Conservation (phyloP, 2,113 vertebrate species). For the Kryptolebias marmoratus region DNA sequence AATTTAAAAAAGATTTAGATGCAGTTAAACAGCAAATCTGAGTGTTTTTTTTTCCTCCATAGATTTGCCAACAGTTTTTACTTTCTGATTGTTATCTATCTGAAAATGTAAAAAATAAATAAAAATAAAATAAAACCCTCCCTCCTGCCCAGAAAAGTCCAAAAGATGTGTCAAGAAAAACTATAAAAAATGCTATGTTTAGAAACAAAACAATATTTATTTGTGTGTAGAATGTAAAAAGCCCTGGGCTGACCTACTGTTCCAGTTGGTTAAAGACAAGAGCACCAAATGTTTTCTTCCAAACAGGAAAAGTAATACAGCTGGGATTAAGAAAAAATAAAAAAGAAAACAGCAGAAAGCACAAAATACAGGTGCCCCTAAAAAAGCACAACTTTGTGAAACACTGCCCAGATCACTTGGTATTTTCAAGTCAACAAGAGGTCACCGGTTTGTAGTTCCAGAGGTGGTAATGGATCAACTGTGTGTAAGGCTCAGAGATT, state of each 20-base stretch:
- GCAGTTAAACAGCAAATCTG: too few species aligned
- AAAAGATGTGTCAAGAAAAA: too few species aligned
- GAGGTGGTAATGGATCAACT: conserved; percentile 16
- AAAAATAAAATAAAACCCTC: too few species aligned
- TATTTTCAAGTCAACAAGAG: conserved; percentile 12
- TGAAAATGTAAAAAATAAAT: too few species aligned
- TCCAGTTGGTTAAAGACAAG: not conserved
- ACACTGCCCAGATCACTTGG: conserved; percentile 2
- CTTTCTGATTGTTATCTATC: too few species aligned
- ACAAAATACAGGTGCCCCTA: not conserved
- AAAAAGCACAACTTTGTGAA: conserved; percentile 1
- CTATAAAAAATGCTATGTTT: too few species aligned
- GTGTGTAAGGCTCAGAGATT: conserved; percentile 7
- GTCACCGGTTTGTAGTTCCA: conserved; percentile 1
- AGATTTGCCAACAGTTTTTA: too few species aligned
- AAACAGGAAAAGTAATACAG: not conserved
- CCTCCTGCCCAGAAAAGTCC: too few species aligned
- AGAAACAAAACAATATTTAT: too few species aligned
- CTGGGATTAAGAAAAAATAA: not conserved
- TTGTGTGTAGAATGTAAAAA: not conserved
- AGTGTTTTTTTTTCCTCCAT: too few species aligned
- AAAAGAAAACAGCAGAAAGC: not conserved
- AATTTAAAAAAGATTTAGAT: too few species aligned
- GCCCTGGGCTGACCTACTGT: too few species aligned
- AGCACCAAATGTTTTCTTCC: not conserved